Evolutionary conservation across 2,888 invertebrate genomes (phyloP), one percentile per base, ranked within the genome.

Genomic region (Argyresthia albistria): DNA sequence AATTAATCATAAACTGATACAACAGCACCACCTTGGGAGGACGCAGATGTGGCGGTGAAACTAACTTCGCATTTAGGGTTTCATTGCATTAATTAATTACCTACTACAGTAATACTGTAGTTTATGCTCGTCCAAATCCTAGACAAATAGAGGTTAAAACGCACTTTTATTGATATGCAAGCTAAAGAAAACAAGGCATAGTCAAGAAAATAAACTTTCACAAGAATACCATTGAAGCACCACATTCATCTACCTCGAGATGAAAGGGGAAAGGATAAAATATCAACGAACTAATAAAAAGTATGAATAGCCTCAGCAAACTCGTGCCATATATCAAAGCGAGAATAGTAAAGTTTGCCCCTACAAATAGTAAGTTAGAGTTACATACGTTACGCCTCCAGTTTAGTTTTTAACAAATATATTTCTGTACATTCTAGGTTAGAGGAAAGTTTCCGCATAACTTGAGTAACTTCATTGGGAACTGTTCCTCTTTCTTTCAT

Each of bases 381-480:
- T 25, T 25, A 25, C 25, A 25, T 25, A 25, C 25, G n/a, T n/a
- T 74, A 72, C 43, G 14, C 47, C 35, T 69, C 63, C 72, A 68
- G 73, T 76, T 69, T 67, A 63, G 61, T 67, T 59, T 59, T 36
- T 66, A 67, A 65, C 69, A 66, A 66, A 73, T 63, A 67, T 60
- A 68, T 63, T 67, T 25, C 16, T 39, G 16, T 16, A 37, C 47
- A 45, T 9, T 60, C 57, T 55, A 56, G 59, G 61, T 58, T 25
- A 52, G 57, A 15, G 25, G 25, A 46, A 79, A 79, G 63, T 80
- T 78, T 69, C 58, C 66, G 77, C 72, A 80, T 79, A 79, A 76
- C 65, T 79, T 76, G 58, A 42, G 48, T 49, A 56, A 64, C 56
- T 61, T 63, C 53, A 15, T 12, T 53, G 37, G 16, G 43, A 54